Evolutionary conservation across 2,113 vertebrate species (phyloP).

Genomic region (Eubucco bourcierii): DNA sequence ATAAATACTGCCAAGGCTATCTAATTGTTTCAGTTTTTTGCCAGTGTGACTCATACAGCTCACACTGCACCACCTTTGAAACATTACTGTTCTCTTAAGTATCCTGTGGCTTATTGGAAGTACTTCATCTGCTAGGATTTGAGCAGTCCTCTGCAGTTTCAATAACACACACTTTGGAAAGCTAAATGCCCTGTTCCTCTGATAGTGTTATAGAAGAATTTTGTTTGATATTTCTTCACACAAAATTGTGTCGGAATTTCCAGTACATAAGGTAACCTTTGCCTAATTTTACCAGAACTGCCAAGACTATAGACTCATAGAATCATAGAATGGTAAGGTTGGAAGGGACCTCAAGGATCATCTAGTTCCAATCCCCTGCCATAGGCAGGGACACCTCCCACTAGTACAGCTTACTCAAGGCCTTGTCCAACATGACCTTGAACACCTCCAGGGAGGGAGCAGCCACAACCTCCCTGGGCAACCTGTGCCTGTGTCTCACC

Average conservation of each 20-base stretch:
- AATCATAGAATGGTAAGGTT: no score
- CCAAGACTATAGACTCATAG: no score
- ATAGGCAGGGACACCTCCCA: no score
- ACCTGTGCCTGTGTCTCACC: no score
- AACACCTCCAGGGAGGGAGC: no score
- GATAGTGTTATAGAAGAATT: neutral
- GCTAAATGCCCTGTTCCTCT: neutral
- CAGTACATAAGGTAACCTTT: neutral
- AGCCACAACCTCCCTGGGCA: no score
- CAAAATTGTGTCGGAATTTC: conserved; percentile 13
- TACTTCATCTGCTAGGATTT: neutral
- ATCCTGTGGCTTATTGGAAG: neutral
- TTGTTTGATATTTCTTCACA: neutral
- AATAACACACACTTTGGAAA: neutral
- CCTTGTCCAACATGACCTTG: no score
- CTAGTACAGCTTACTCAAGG: no score
- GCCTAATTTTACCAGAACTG: neutral
- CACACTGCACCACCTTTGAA: neutral
- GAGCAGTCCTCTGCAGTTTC: neutral
- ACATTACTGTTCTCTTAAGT: neutral
- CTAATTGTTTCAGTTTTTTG: neutral
- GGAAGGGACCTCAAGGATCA: no score
- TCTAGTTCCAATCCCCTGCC: no score
- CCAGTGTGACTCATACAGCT: fast-evolving
- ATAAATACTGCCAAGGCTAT: neutral